A percentile compares a stretch with the other conserved stretches of the same genome.
These are phyloP conservation scores for Drosophila gunungcola DNA, from an alignment of 1,140 invertebrate species.

Conservation along the genomic window DNA sequence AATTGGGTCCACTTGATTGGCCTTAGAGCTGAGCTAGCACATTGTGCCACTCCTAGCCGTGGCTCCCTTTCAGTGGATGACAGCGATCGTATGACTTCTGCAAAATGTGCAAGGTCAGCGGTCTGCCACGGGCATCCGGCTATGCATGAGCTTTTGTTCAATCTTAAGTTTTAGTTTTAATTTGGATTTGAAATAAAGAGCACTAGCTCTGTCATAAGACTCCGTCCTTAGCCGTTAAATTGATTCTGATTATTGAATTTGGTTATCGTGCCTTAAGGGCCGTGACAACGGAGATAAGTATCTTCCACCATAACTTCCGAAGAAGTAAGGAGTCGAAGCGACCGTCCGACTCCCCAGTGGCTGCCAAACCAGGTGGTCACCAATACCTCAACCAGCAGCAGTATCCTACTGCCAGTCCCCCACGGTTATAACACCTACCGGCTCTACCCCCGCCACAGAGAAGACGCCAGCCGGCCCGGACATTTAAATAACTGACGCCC, in stretches of 20 bases:
- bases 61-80: neutral
- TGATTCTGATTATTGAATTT: no score
- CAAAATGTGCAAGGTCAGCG: constrained; percentile 10
- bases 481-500: neutral
- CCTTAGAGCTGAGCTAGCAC: neutral
- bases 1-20: neutral
- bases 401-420: no score
- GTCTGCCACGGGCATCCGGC: constrained; percentile 8
- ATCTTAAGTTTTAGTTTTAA: constrained; percentile 2
- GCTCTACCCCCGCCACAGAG: neutral
- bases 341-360: no score
- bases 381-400: no score
- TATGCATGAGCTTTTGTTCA: constrained; percentile 3
- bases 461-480: neutral
- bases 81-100: constrained; percentile 1
- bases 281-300: no score
- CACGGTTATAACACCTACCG: neutral
- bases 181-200: constrained; percentile 9
- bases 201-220: neutral
- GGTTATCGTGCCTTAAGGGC: no score
- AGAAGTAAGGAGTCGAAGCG: no score
- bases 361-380: no score
- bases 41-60: neutral
- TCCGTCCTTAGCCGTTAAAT: no score
- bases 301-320: no score